Conservation (phyloP, 92 coral and sea anemone genomes). For the Phenganax stokvisi region DNA sequence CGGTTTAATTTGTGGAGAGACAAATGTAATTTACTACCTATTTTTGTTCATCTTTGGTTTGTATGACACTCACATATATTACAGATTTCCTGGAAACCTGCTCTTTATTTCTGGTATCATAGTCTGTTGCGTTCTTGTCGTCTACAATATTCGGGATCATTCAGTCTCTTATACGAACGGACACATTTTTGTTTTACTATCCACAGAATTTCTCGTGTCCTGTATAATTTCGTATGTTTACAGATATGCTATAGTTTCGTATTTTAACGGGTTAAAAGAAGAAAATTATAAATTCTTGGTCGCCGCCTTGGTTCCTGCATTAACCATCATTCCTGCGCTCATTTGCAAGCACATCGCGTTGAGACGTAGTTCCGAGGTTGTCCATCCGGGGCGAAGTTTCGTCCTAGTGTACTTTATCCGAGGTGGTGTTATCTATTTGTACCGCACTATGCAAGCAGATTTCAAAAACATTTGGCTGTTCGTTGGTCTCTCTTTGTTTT, state of each 20-base stretch:
- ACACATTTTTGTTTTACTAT: neutral
- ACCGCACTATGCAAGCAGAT: slow-evolving; percentile 66
- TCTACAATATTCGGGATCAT: neutral
- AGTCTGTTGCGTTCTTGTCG: neutral
- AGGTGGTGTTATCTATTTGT: slow-evolving; percentile 43
- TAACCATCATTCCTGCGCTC: slow-evolving; percentile 20
- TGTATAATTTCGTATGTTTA: neutral
- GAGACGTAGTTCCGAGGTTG: slow-evolving; percentile 42
- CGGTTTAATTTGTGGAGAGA: no score
- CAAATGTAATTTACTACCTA: no score
- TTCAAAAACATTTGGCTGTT: slow-evolving; percentile 47
- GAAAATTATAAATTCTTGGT: slow-evolving; percentile 47
- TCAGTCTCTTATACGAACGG: neutral
- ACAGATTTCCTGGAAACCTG: neutral
- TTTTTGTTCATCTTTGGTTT: no score
- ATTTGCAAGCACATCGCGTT: slow-evolving; percentile 20
- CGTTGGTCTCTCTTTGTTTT: slow-evolving; percentile 54
- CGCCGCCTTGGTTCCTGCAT: slow-evolving; percentile 55
- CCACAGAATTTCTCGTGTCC: neutral
- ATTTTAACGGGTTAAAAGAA: slow-evolving; percentile 16
- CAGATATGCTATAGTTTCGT: slow-evolving; percentile 41
- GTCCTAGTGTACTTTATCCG: slow-evolving; percentile 42
- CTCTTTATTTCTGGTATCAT: neutral
- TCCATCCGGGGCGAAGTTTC: slow-evolving; percentile 51
- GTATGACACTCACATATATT: neutral